These are phyloP conservation scores for Oncorhynchus tshawytscha DNA, from an alignment of 2,113 vertebrate species.

Conservation along the genomic window DNA sequence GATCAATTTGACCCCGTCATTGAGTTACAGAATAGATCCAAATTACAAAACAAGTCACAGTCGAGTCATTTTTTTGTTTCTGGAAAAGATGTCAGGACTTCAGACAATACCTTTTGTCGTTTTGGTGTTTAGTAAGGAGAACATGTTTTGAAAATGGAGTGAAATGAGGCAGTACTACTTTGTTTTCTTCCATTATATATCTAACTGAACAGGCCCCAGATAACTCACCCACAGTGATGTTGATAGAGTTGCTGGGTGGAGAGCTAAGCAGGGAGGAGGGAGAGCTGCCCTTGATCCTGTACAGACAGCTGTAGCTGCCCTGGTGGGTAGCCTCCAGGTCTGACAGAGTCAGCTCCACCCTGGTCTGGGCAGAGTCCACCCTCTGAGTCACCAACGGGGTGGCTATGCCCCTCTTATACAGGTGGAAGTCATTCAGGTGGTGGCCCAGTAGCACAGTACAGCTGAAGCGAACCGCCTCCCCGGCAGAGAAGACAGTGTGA, in stretches of 20 bases:
- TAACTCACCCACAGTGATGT: conserved; percentile 73
- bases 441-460: conserved; percentile 63
- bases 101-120: no score
- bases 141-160: no score
- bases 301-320: conserved; percentile 74
- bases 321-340: conserved; percentile 69
- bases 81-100: no score
- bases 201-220: no score
- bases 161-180: no score
- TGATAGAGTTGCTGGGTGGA: conserved; percentile 68
- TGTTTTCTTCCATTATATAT: no score
- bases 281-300: conserved; percentile 58
- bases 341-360: conserved; percentile 65
- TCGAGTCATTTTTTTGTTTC: no score
- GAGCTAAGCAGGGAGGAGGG: conserved; percentile 60
- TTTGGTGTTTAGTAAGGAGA: neutral
- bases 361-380: conserved; percentile 60
- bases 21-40: neutral
- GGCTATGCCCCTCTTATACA: conserved; percentile 67
- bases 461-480: conserved; percentile 68
- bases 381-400: conserved; percentile 69
- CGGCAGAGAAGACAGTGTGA: conserved; percentile 63
- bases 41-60: neutral
- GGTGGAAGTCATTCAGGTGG: conserved; percentile 67
- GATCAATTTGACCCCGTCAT: neutral